These are phyloP conservation scores for Halcyon malimbica DNA, from an alignment of 2,113 vertebrate genomes.

Conservation along the genomic window DNA sequence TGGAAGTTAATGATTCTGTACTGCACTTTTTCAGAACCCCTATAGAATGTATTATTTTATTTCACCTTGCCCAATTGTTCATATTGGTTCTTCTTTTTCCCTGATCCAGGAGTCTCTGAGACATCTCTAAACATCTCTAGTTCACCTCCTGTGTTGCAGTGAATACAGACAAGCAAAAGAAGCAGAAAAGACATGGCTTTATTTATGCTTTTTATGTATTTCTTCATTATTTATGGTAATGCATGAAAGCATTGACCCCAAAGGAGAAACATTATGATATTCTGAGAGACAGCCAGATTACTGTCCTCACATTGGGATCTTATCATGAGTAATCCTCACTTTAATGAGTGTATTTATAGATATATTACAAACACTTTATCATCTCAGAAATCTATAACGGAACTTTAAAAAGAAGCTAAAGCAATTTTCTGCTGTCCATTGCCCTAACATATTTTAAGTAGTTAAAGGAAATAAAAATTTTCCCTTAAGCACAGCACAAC, in stretches of 20 bases:
- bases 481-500: background rate
- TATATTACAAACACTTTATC: slow-evolving; percentile 6
- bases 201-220: background rate
- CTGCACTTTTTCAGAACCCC: background rate
- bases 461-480: background rate
- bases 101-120: background rate
- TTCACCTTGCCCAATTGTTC: background rate
- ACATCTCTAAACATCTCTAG: background rate
- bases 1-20: background rate
- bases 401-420: slow-evolving; percentile 12
- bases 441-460: background rate
- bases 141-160: background rate
- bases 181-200: background rate
- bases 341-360: slow-evolving; percentile 45
- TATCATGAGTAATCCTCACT: background rate
- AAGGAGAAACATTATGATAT: slow-evolving; percentile 4
- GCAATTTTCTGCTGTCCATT: background rate
- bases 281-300: slow-evolving; percentile 10
- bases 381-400: slow-evolving; percentile 29
- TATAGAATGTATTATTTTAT: rapidly evolving
- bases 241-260: background rate
- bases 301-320: background rate
- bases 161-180: background rate
- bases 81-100: background rate
- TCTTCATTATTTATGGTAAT: slow-evolving; percentile 5